Conservation (phyloP, 2,797 vertebrate genomes). For the Lepus townsendii region DNA sequence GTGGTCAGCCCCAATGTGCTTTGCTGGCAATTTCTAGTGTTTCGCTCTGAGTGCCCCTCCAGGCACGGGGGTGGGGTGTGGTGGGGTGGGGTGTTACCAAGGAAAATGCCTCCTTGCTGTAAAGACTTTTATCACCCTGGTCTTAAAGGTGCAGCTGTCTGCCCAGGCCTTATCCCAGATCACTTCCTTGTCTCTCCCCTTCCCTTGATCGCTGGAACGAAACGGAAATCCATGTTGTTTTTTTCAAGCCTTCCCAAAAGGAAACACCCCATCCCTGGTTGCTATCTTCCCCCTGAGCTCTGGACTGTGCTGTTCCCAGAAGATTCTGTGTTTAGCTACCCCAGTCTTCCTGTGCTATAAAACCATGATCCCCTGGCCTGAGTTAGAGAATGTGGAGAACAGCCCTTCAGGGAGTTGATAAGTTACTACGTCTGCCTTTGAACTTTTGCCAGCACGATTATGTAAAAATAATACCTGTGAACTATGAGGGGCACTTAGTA, state of each 20-base stretch:
- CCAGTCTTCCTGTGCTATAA: slow-evolving; percentile 53
- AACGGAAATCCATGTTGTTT: slow-evolving; percentile 21
- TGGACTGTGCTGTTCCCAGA: slow-evolving; percentile 50
- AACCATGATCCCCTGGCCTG: slow-evolving; percentile 25
- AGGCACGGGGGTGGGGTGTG: too few species aligned
- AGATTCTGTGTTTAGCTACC: slow-evolving; percentile 57
- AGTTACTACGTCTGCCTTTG: slow-evolving; percentile 67
- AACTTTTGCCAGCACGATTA: slow-evolving; percentile 58
- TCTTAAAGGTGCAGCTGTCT: neutral
- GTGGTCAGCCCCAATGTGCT: neutral
- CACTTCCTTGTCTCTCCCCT: neutral
- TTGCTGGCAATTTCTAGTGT: neutral
- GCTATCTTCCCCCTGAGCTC: slow-evolving; percentile 50
- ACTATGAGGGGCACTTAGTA: neutral
- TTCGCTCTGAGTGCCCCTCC: neutral
- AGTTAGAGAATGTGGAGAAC: slow-evolving; percentile 35
- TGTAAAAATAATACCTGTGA: slow-evolving; percentile 68
- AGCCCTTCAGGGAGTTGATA: slow-evolving; percentile 38
- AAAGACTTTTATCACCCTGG: neutral
- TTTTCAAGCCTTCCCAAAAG: slow-evolving; percentile 12
- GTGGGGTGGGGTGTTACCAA: too few species aligned
- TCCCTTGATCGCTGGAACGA: neutral
- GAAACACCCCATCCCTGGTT: neutral
- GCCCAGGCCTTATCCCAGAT: slow-evolving; percentile 15
- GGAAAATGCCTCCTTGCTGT: neutral